These are phyloP conservation scores for Corythoichthys intestinalis DNA, from an alignment of 2,113 vertebrate genomes.

Conservation along the genomic window DNA sequence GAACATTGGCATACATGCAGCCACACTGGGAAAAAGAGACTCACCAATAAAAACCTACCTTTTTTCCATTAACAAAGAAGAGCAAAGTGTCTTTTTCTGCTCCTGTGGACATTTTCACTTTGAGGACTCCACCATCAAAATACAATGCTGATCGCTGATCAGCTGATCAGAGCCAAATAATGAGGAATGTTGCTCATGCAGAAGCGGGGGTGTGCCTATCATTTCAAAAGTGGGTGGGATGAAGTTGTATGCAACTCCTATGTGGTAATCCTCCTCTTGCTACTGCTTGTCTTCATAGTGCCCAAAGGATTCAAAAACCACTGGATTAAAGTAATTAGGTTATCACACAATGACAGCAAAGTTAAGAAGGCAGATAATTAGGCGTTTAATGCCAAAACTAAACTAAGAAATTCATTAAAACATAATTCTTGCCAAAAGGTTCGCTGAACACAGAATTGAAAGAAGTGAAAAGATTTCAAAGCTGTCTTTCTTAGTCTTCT, in stretches of 20 bases:
- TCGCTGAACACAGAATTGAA: too few relatives aligned
- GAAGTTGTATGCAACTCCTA: neutral
- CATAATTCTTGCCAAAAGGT: too few relatives aligned
- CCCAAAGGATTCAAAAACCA: neutral
- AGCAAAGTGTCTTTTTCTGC: constrained; percentile 17
- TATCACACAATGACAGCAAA: too few relatives aligned
- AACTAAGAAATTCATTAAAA: too few relatives aligned
- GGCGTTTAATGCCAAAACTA: too few relatives aligned
- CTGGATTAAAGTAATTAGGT: too few relatives aligned
- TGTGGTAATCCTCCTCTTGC: neutral
- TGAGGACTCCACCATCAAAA: neutral
- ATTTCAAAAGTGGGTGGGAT: neutral
- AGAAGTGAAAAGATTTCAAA: too few relatives aligned
- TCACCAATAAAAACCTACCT: neutral
- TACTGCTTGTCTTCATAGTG: neutral
- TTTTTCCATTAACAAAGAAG: constrained; percentile 56
- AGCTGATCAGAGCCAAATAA: constrained; percentile 39
- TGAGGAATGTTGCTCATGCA: neutral
- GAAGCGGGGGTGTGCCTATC: neutral
- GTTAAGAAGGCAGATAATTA: too few relatives aligned
- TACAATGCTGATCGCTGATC: neutral
- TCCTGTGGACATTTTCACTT: constrained; percentile 19
- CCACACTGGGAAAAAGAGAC: neutral
- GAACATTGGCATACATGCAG: neutral
- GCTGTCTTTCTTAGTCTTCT: too few relatives aligned